phyloP scores from a whole-genome alignment of 2,888 invertebrate species.

The Mesorhabditis spiculigera region DNA sequence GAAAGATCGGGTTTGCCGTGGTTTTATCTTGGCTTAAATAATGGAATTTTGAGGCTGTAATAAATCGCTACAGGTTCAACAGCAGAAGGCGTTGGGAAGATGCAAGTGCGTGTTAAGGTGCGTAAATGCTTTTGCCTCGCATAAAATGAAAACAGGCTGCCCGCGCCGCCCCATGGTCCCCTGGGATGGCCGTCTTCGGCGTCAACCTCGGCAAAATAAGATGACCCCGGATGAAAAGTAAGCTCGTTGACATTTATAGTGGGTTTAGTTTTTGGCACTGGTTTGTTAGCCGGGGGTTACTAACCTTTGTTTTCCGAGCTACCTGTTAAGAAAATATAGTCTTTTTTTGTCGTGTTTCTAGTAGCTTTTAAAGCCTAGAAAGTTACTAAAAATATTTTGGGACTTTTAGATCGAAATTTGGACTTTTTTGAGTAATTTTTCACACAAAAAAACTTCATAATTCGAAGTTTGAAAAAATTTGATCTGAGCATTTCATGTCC shows the following conservation, averaged over 20 bases:
- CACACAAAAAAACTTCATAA: no score
- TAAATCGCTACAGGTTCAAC: conserved; percentile 78
- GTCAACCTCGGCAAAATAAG: conserved; percentile 97
- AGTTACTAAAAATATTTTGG: no score
- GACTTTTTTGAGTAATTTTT: no score
- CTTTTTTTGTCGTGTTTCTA: no score
- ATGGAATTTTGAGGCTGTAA: conserved; percentile 39
- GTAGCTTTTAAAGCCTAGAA: no score
- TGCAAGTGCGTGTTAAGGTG: conserved; percentile 43
- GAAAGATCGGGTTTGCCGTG: conserved; percentile 72
- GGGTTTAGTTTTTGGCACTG: no score
- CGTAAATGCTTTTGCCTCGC: not conserved
- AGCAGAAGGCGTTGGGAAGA: conserved; percentile 78
- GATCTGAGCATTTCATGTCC: no score
- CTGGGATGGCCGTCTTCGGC: conserved; percentile 66
- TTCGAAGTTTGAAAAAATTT: no score
- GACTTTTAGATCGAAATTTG: no score
- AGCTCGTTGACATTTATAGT: not conserved
- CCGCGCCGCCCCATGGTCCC: not conserved
- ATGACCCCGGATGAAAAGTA: conserved; percentile 69
- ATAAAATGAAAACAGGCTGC: conserved; percentile 8
- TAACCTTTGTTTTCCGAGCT: no score
- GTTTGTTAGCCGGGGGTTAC: no score
- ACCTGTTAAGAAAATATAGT: no score
- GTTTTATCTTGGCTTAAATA: not conserved